Evolutionary conservation across 2,797 vertebrate genomes (phyloP), one percentile per base, ranked within the genome.

Genomic region (Aldrovandia affinis): DNA sequence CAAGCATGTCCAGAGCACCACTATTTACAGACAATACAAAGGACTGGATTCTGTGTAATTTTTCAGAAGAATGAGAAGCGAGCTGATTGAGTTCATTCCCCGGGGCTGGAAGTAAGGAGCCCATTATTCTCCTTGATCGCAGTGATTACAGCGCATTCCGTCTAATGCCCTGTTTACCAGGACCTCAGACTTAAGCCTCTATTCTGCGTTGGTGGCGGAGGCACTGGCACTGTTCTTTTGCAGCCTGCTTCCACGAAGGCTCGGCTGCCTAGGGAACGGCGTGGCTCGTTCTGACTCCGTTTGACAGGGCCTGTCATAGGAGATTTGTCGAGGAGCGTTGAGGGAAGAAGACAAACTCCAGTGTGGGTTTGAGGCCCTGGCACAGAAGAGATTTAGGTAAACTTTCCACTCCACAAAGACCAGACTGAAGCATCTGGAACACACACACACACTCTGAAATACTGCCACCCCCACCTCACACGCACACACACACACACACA

Each of bases 321-420:
- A 86, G 82, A 87, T 84, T 39, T 89, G 86, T 81, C 80, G 82
- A 39, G 83, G 85, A 54, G 82, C 84, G 86, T 85, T 86, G 85
- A 54, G 54, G 30, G 39, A 30, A 82, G 70, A 83, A 4, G 59
- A n/a, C n/a, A n/a, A 81, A 68, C 79, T 80, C 86, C 12, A 85
- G 83, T 59, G 81, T 82, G 79, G 42, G 83, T 85, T 86, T 83
- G 86, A 87, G 86, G 36, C 81, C 83, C 63, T 25, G 0, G 12
- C 70, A 85, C 61, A 81, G 82, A 44, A 61, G 87, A 83, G 44
- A 70, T 82, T 82, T 82, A 65, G 44, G 86, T 85, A 75, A 42
- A 44, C 87, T 78, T 82, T 84, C 86, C 89, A 91, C 82, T 77
- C 42, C 39, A 39, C 70, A 47, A 7, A 15, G 55, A 57, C 55